Percentiles rank a stretch among this genome's conserved stretches.
phyloP scores from a whole-genome alignment of 92 coral and sea anemone species.

The Montipora capitata region DNA sequence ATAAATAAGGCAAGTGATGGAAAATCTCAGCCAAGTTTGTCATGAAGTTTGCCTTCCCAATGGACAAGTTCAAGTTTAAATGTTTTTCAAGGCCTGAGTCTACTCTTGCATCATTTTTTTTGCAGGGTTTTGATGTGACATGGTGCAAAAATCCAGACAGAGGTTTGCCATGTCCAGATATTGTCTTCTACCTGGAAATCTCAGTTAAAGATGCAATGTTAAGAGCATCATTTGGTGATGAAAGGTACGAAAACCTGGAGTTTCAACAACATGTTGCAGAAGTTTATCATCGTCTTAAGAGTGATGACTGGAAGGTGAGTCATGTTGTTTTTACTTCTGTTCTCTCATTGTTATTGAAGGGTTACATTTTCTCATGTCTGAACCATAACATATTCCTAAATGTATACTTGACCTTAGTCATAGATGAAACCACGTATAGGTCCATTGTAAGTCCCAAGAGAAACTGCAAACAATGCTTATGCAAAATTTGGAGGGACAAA shows the following conservation, averaged over 20 bases:
- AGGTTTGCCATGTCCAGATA: conserved; percentile 93
- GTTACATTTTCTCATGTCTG: too few species aligned
- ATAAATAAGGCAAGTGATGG: too few species aligned
- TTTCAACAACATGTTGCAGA: conserved; percentile 86
- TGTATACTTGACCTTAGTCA: not conserved
- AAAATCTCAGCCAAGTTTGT: too few species aligned
- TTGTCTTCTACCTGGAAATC: conserved; percentile 92
- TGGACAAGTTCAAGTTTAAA: too few species aligned
- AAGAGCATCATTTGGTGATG: conserved; percentile 90
- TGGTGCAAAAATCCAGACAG: conserved; percentile 98
- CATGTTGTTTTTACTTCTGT: not conserved
- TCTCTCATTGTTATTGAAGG: too few species aligned
- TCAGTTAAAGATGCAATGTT: conserved; percentile 80
- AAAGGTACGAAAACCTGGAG: conserved; percentile 91
- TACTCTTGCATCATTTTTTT: not conserved
- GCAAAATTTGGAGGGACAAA: too few species aligned
- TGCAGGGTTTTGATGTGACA: conserved; percentile 84
- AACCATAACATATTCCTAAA: not conserved
- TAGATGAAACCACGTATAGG: too few species aligned
- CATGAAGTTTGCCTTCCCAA: too few species aligned
- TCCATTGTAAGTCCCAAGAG: too few species aligned
- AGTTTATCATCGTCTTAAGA: conserved; percentile 72
- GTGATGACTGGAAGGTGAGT: conserved; percentile 90
- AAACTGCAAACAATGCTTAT: too few species aligned
- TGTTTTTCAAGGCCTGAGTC: too few species aligned